Conservation (phyloP, 2,797 vertebrate genomes). For the Halcyon chelicuti region DNA sequence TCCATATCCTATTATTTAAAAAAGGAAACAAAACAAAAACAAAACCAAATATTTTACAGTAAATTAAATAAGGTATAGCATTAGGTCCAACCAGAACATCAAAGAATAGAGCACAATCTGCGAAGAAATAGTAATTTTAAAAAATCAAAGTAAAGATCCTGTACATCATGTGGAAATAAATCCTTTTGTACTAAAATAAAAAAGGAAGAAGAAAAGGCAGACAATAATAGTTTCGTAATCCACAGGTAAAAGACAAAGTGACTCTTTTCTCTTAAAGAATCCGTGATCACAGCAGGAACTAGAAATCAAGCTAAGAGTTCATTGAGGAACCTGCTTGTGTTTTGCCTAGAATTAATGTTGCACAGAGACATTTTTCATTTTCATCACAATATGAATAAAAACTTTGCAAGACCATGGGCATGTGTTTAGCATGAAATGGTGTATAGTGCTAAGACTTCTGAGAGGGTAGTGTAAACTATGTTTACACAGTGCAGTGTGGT, state of each 20-base stretch:
- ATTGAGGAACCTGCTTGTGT: not conserved
- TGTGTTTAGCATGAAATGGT: not conserved
- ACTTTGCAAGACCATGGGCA: not conserved
- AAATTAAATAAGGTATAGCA: not conserved
- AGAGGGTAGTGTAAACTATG: fast-evolving
- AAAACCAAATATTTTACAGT: not conserved
- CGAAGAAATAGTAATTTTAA: not conserved
- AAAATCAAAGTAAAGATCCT: not conserved
- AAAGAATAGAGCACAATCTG: not conserved
- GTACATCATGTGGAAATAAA: not conserved
- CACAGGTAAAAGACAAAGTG: not conserved
- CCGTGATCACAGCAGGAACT: not conserved
- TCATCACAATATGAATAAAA: not conserved
- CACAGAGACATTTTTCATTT: not conserved
- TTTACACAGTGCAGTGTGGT: not conserved
- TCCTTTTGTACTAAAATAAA: not conserved
- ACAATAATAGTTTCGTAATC: not conserved
- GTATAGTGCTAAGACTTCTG: not conserved
- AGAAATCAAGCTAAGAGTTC: not conserved
- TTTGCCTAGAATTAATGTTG: not conserved
- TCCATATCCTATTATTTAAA: not conserved
- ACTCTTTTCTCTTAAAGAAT: not conserved
- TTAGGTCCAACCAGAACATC: not conserved
- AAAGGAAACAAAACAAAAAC: no score
- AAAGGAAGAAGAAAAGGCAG: not conserved